Evolutionary conservation across 2,888 invertebrate species (phyloP).

Genomic region (Drosophila prostipennis): DNA sequence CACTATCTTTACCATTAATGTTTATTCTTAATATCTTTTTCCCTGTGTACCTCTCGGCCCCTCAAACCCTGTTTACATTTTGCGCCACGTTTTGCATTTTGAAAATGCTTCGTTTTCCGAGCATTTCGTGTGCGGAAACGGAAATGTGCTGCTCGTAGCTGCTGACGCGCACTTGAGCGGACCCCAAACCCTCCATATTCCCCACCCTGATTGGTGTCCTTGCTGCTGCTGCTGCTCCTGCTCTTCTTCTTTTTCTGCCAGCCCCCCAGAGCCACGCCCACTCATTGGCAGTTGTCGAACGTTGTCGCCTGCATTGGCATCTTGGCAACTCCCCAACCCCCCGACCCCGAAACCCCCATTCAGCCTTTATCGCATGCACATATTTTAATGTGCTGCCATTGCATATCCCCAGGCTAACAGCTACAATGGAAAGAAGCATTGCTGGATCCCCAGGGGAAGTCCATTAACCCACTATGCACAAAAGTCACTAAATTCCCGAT

Average conservation of each 20-base stretch:
- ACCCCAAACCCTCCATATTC: neutral
- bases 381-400: conserved; percentile 69
- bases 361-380: conserved; percentile 48
- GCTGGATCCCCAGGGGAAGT: conserved; percentile 4
- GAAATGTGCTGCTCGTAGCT: conserved; percentile 72
- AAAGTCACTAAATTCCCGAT: neutral
- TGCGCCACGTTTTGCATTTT: conserved; percentile 78
- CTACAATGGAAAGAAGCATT: conserved; percentile 42
- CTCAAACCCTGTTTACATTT: conserved; percentile 68
- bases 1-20: no score
- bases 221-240: neutral
- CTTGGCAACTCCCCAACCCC: conserved; percentile 37
- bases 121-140: conserved; percentile 80
- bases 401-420: conserved; percentile 51
- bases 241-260: neutral
- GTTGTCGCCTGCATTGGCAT: conserved; percentile 58
- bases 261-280: conserved; percentile 20
- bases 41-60: conserved; percentile 3
- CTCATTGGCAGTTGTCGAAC: conserved; percentile 76
- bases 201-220: conserved; percentile 10
- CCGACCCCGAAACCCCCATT: conserved; percentile 20
- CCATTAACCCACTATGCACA: conserved; percentile 13
- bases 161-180: conserved; percentile 68
- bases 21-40: neutral
- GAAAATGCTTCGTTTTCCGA: conserved; percentile 75